phyloP scores from a whole-genome alignment of 2,113 vertebrate species.

The Mirza zaza region DNA sequence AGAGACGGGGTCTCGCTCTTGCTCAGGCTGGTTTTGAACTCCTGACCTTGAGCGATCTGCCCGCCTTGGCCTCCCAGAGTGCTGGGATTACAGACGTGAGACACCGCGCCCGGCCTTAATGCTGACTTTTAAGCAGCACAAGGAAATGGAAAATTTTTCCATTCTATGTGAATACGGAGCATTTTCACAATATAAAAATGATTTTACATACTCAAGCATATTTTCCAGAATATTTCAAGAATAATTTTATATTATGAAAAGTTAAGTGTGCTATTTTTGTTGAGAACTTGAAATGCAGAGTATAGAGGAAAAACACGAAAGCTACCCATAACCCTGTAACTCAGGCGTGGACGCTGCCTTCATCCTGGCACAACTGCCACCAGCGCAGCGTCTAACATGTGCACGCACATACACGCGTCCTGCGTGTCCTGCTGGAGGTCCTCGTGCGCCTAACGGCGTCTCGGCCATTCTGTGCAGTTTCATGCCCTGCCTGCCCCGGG shows the following conservation, averaged over 20 bases:
- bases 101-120: too few relatives aligned
- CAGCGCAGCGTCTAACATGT: fast-evolving
- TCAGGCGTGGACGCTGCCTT: not conserved
- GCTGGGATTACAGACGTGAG: too few relatives aligned
- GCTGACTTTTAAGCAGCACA: not conserved
- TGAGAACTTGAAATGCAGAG: not conserved
- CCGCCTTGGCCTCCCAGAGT: too few relatives aligned
- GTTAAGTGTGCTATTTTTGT: not conserved
- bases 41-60: too few relatives aligned
- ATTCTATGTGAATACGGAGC: fast-evolving
- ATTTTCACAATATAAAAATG: not conserved
- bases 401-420: fast-evolving
- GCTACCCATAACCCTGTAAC: too few relatives aligned
- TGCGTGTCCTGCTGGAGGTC: fast-evolving
- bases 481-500: fast-evolving
- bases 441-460: fast-evolving
- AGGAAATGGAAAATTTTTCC: not conserved
- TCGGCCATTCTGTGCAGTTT: fast-evolving
- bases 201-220: not conserved
- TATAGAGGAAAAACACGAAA: not conserved
- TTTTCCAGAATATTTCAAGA: not conserved
- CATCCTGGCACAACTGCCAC: fast-evolving
- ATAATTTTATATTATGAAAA: not conserved
- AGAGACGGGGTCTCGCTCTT: too few relatives aligned
- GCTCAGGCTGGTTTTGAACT: too few relatives aligned